Conservation (phyloP, 2,113 vertebrate species). For the Catharus fuscescens region DNA sequence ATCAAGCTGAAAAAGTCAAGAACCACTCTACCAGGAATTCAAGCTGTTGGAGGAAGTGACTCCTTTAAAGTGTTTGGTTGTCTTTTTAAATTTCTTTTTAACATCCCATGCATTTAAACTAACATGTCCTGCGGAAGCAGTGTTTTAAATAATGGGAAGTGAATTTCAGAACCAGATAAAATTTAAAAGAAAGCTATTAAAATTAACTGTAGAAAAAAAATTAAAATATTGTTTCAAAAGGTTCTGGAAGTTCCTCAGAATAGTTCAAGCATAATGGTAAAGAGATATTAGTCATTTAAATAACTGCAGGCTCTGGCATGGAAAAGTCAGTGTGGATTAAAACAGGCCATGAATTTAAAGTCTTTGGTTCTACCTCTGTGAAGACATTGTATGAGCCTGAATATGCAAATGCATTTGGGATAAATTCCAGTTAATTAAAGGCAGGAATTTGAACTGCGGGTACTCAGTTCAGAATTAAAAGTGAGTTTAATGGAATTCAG, state of each 20-base stretch:
- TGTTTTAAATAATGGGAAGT: not conserved
- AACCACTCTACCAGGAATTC: not conserved
- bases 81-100: not conserved
- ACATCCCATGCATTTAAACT: not conserved
- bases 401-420: constrained; percentile 24
- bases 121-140: not conserved
- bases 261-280: not conserved
- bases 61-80: not conserved
- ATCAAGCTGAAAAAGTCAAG: constrained; percentile 36
- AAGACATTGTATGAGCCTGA: not conserved
- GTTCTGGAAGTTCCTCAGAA: not conserved
- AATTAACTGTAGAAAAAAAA: not conserved
- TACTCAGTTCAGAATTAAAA: constrained; percentile 3
- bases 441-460: not conserved
- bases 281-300: not conserved
- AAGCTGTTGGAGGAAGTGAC: not conserved
- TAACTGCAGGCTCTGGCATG: not conserved
- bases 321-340: not conserved
- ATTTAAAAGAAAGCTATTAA: not conserved
- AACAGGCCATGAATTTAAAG: not conserved
- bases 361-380: not conserved
- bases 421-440: constrained; percentile 36
- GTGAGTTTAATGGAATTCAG: constrained; percentile 34
- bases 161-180: not conserved
- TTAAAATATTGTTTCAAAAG: not conserved